phyloP scores from a whole-genome alignment of 2,113 vertebrate species.

The Callipepla californica region DNA sequence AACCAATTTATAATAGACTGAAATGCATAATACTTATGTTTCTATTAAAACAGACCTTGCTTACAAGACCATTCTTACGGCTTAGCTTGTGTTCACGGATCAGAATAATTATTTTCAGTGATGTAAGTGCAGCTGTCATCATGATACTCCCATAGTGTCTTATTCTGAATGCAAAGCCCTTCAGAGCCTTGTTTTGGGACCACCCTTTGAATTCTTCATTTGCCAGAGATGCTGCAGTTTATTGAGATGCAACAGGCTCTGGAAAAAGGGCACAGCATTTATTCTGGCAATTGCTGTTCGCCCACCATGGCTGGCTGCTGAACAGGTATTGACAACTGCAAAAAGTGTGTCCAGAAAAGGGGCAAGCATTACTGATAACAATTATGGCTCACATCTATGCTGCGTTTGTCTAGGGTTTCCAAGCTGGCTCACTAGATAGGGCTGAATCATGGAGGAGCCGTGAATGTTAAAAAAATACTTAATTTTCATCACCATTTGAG shows the following conservation, averaged over 20 bases:
- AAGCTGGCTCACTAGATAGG: not conserved
- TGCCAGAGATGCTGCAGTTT: conserved; percentile 38
- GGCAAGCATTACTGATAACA: not conserved
- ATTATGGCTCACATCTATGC: not conserved
- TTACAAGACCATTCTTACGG: conserved; percentile 67
- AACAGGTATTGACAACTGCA: conserved; percentile 55
- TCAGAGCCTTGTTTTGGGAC: conserved; percentile 45
- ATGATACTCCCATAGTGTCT: conserved; percentile 66
- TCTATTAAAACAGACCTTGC: conserved; percentile 78
- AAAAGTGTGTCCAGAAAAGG: conserved; percentile 20
- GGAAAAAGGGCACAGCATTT: conserved; percentile 58
- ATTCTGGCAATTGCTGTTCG: conserved; percentile 45
- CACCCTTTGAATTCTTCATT: conserved; percentile 59
- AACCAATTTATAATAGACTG: conserved; percentile 81
- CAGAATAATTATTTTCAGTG: conserved; percentile 73
- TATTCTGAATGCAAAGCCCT: conserved; percentile 62
- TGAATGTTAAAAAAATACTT: conserved; percentile 21
- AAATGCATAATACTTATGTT: conserved; percentile 77
- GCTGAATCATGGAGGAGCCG: not conserved
- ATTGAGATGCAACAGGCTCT: conserved; percentile 72
- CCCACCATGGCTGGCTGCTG: conserved; percentile 20
- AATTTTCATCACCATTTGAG: conserved; percentile 24
- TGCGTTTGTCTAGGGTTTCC: not conserved
- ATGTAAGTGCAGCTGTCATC: conserved; percentile 71
- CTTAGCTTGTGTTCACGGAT: conserved; percentile 69